A percentile compares a stretch with the other conserved stretches of the same genome.
Conservation (phyloP, 2,888 invertebrate genomes). For the Heliconius hortense region DNA sequence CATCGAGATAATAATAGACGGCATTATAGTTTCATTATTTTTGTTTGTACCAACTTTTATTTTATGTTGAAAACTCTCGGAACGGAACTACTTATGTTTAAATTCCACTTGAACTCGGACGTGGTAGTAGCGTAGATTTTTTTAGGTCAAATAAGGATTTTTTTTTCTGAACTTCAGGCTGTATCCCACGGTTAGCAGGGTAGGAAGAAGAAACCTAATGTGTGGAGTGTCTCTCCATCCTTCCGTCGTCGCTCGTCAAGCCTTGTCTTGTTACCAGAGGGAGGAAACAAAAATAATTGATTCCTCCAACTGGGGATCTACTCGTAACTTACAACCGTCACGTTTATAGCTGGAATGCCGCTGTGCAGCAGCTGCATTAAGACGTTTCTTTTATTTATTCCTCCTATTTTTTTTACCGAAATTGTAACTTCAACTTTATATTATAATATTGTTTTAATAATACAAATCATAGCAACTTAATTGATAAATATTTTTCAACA, state of each 20-base stretch:
- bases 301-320: background rate
- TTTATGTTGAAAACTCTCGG: slow-evolving; percentile 30
- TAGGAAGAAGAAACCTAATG: background rate
- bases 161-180: background rate
- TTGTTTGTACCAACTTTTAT: slow-evolving; percentile 36
- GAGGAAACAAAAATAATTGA: background rate
- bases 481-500: too few relatives aligned
- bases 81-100: slow-evolving; percentile 34
- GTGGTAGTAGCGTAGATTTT: slow-evolving; percentile 25
- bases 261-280: background rate
- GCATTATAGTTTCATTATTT: slow-evolving; percentile 25
- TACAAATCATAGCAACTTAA: too few relatives aligned
- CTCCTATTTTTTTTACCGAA: background rate
- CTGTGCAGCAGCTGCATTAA: too few relatives aligned
- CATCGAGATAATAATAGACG: slow-evolving; percentile 3
- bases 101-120: slow-evolving; percentile 34
- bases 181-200: background rate
- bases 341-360: background rate
- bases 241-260: too few relatives aligned
- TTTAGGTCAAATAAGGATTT: slow-evolving; percentile 34
- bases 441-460: too few relatives aligned
- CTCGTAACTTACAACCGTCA: background rate
- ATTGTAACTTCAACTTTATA: too few relatives aligned
- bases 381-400: too few relatives aligned
- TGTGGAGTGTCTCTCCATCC: too few relatives aligned